Evolutionary conservation across 2,797 vertebrate species (phyloP), one percentile per base, ranked within the genome.

Genomic region (Cirrhinus mrigala): DNA sequence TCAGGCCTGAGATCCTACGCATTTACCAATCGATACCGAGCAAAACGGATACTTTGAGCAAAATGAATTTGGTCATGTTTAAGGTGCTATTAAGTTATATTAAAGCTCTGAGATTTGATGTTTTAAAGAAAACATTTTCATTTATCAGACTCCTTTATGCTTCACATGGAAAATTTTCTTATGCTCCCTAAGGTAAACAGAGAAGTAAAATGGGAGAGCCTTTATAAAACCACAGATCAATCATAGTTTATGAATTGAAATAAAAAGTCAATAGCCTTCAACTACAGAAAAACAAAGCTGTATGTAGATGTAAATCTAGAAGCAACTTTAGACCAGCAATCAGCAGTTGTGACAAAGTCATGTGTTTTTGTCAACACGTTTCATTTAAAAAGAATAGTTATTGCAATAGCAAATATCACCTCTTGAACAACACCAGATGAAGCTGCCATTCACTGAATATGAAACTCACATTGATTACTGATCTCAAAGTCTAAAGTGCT

Each of bases 31-130:
- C 87, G 6, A 91, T 92, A 90, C 54, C 37, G 64, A 37, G 0
- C 82, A 82, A 56, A 60, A 74, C 70, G 62, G 84, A 82, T 90
- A 79, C 90, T 89, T 88, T 85, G 86, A 88, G 84, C 87, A 85
- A 90, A 91, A 91, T 90, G 1, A 89, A 88, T 86, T 89, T 78
- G 87, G 83, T 82, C 71, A 69, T 54, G 71, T 82, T 85, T 85
- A 84, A 86, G 81, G 87, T 79, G 84, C 81, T 88, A 90, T 90
- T 92, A 92, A 93, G 89, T 88, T 85, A 88, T 84, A 89, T 88
- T 89, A 66, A 89, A 87, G 84, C 79, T 73, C 84, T 89, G 89
- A 78, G 82, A 62, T 90, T 88, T 84, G 90, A 87, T 83, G 79
- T 86, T 83, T 88, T 85, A 87, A 79, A 62, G 73, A 52, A 82